A percentile compares a stretch with the other conserved stretches of the same genome.
phyloP scores from a whole-genome alignment of 2,113 vertebrate species.

The Petrocephalus microphthalmus region DNA sequence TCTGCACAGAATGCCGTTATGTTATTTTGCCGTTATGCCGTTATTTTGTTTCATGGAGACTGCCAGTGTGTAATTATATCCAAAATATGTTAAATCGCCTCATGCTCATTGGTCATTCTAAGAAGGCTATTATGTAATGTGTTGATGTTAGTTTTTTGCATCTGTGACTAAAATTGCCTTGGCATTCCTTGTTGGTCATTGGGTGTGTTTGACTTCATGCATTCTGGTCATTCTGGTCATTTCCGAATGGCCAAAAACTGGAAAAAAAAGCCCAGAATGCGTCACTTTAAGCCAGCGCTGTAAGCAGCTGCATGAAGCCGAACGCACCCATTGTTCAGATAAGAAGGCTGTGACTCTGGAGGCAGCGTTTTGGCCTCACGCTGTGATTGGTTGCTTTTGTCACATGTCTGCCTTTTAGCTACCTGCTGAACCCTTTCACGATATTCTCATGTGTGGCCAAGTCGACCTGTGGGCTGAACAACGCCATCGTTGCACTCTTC shows the following conservation, averaged over 20 bases:
- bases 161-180: not conserved
- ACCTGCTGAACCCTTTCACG: slow-evolving; percentile 91
- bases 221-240: no score
- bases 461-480: slow-evolving; percentile 92
- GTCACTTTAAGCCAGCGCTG: no score
- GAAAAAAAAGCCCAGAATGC: no score
- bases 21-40: no score
- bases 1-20: no score
- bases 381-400: not conserved
- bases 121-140: not conserved
- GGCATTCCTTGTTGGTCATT: not conserved
- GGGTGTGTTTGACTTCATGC: no score
- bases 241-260: no score
- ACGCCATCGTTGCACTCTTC: slow-evolving; percentile 82
- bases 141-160: not conserved
- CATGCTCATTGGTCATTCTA: no score
- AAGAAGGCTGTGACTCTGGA: not conserved
- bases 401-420: slow-evolving; percentile 60
- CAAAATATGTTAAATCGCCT: not conserved
- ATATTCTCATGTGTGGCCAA: slow-evolving; percentile 94
- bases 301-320: no score
- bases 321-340: not conserved
- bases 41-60: no score
- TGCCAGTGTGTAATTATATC: not conserved
- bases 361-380: not conserved